phyloP scores from a whole-genome alignment of 2,888 invertebrate genomes.

The Chironomus riparius region DNA sequence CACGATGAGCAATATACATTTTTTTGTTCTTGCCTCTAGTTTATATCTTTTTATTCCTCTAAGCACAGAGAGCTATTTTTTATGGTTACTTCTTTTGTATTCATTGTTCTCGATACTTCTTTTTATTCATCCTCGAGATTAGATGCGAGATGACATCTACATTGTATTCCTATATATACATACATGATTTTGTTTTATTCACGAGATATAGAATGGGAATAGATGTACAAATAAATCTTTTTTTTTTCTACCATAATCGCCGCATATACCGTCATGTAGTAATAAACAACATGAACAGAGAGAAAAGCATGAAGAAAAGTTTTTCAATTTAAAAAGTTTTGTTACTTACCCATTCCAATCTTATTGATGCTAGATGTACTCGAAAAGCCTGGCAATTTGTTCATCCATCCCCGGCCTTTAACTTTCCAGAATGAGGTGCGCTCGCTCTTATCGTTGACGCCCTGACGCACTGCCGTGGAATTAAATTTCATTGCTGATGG shows the following conservation, averaged over 20 bases:
- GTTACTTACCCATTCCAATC: conserved; percentile 56
- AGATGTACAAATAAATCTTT: background rate
- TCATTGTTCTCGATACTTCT: background rate
- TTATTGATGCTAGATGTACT: conserved; percentile 63
- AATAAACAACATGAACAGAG: background rate
- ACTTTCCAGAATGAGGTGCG: conserved; percentile 63
- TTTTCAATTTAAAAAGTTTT: conserved; percentile 26
- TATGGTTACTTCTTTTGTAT: background rate
- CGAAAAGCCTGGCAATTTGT: conserved; percentile 64
- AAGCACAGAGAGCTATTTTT: background rate
- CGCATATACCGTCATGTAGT: background rate
- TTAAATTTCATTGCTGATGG: conserved; percentile 23
- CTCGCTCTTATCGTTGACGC: conserved; percentile 42
- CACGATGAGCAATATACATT: conserved; percentile 14
- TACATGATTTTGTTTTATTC: background rate
- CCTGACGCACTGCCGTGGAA: conserved; percentile 36
- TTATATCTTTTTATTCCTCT: background rate
- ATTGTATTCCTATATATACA: background rate
- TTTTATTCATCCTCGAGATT: conserved; percentile 15
- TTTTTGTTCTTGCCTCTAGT: background rate
- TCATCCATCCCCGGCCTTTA: conserved; percentile 45
- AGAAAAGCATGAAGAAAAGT: background rate
- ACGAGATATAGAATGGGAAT: background rate
- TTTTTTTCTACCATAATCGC: background rate
- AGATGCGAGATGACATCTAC: conserved; percentile 9